Base-by-base conservation (phyloP, 1,140 invertebrate genomes). In the Drosophila varians region DNA sequence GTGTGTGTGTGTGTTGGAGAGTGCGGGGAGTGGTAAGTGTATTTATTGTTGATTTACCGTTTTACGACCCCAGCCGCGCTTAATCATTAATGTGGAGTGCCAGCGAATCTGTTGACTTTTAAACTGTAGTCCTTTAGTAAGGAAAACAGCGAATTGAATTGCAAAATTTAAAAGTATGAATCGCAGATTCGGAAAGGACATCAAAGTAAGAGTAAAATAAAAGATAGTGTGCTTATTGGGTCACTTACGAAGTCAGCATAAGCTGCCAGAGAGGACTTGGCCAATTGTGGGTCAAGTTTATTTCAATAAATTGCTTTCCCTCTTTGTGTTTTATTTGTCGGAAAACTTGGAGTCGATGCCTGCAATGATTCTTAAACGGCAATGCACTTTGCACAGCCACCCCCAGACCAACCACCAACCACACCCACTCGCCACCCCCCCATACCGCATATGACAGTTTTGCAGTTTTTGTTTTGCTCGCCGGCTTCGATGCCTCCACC, bases 391-490 rank as follows among this genome's bases (percentile, higher is more conserved):
- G 25, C 36, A 73, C 51, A 52, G 36, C 34, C 42, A 52, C 45
- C 34, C 42, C 66, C 16, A 36, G 11, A 11, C 19, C 23, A 64
- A 49, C 23, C 40, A 12, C 19, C 23, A n/a, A n/a, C 5, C n/a
- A 2, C 36, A 31, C 7, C 23, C 72, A n/a, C 25, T 34, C 26
- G 8, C 16, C 4, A 23, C 40, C 42, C 60, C 47, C 36, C n/a
- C n/a, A n/a, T 18, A 42, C 73, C 53, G 80, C 40, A 64, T 87
- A 86, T 86, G 77, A 86, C 80, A 86, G 69, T 86, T 86, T 86
- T 86, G 62, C 80, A 74, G 76, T 86, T 86, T 84, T 87, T 86
- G 80, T 86, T 86, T 86, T 86, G 80, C 80, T 86, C 80, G 82
- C 80, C 80, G 73, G 82, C 69, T 86, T 86, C 80, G 76, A 71